These are phyloP conservation scores for Nomada ferruginata DNA, from an alignment of 2,888 invertebrate genomes.

Conservation along the genomic window DNA sequence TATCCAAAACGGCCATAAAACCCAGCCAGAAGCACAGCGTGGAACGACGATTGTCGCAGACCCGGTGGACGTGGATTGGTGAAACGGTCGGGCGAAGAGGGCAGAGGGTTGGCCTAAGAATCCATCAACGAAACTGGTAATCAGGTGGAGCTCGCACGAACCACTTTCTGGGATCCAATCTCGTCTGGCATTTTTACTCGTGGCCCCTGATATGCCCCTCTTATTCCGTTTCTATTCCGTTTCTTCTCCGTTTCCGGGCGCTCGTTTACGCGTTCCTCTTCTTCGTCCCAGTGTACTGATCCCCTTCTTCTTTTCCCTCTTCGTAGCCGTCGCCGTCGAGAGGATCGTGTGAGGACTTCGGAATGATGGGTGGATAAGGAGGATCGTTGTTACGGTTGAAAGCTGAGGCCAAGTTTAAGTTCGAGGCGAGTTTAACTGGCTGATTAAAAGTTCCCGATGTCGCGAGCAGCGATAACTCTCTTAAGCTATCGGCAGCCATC, in stretches of 20 bases:
- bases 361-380: slow-evolving; percentile 28
- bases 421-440: slow-evolving; percentile 38
- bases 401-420: slow-evolving; percentile 1
- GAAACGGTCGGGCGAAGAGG: slow-evolving; percentile 52
- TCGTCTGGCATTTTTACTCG: slow-evolving; percentile 76
- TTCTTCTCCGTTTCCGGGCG: background rate
- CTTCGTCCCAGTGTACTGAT: too few species aligned
- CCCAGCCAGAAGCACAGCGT: slow-evolving; percentile 42
- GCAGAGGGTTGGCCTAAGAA: slow-evolving; percentile 74
- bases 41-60: slow-evolving; percentile 46
- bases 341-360: background rate
- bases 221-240: slow-evolving; percentile 35
- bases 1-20: slow-evolving; percentile 78
- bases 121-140: slow-evolving; percentile 81
- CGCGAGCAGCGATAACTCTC: slow-evolving; percentile 23
- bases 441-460: slow-evolving; percentile 48
- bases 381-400: slow-evolving; percentile 6
- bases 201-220: slow-evolving; percentile 5
- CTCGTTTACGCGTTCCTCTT: background rate
- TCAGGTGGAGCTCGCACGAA: slow-evolving; percentile 73
- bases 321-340: background rate
- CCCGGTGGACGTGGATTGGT: slow-evolving; percentile 45
- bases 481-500: slow-evolving; percentile 32
- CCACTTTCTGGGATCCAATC: slow-evolving; percentile 80
- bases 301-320: too few species aligned